Conservation (phyloP, 2,797 vertebrate genomes). For the Hydrocynus forskahlii region DNA sequence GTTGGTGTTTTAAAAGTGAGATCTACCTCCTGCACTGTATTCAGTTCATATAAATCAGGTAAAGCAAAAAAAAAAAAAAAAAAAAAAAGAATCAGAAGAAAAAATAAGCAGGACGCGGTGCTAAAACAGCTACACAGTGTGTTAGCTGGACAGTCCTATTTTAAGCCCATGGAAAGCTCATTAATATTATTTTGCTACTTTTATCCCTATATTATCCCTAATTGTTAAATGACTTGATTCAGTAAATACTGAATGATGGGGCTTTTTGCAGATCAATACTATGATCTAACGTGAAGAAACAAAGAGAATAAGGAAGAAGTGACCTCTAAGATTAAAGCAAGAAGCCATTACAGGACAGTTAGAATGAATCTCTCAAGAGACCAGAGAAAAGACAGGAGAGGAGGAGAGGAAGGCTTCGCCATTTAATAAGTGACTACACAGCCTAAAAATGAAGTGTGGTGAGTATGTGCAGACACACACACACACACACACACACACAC, state of each 20-base stretch:
- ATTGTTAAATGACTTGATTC: slow-evolving; percentile 60
- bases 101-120: no score
- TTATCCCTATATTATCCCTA: background rate
- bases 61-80: no score
- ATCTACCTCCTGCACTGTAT: no score
- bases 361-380: slow-evolving; percentile 17
- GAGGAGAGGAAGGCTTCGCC: background rate
- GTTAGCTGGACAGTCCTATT: background rate
- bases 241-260: slow-evolving; percentile 35
- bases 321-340: slow-evolving; percentile 32
- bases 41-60: no score
- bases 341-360: background rate
- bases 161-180: background rate
- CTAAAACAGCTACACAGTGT: background rate
- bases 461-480: background rate
- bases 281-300: slow-evolving; percentile 46
- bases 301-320: slow-evolving; percentile 22
- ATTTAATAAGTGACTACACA: background rate
- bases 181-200: background rate
- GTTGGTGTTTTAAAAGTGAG: no score
- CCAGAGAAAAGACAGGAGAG: background rate
- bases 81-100: no score
- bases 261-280: slow-evolving; percentile 45
- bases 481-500: no score
- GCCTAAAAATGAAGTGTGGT: background rate